These are phyloP conservation scores for Platyscapa corneri DNA, from an alignment of 1,140 invertebrate genomes.

Conservation along the genomic window DNA sequence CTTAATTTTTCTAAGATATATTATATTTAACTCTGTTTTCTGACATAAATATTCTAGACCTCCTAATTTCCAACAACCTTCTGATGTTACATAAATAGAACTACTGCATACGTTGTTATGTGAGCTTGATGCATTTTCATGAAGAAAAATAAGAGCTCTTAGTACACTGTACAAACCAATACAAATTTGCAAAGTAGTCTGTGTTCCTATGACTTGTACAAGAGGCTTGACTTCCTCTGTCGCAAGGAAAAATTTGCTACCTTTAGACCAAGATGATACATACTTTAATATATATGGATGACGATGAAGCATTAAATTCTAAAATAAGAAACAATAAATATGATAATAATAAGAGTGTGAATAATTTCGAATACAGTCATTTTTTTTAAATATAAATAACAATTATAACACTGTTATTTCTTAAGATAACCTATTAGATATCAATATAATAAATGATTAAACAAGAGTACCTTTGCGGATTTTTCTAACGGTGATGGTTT, in stretches of 20 bases:
- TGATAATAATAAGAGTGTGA: not conserved
- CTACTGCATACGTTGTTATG: constrained; percentile 88
- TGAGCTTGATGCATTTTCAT: constrained; percentile 83
- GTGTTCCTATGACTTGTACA: constrained; percentile 77
- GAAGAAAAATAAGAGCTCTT: constrained; percentile 85
- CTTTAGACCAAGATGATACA: constrained; percentile 85
- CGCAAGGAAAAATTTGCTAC: constrained; percentile 82
- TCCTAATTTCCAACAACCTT: constrained; percentile 89
- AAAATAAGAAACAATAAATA: constrained; percentile 62
- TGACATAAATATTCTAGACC: constrained; percentile 86
- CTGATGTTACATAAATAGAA: constrained; percentile 86
- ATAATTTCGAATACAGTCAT: not conserved
- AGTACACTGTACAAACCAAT: constrained; percentile 85
- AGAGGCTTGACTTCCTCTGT: constrained; percentile 86
- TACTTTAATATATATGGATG: constrained; percentile 88
- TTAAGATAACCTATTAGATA: not conserved
- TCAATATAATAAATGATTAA: not conserved
- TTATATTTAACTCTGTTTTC: constrained; percentile 79
- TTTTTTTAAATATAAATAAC: too few species aligned
- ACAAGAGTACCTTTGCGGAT: constrained; percentile 77
- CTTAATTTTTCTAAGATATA: constrained; percentile 81
- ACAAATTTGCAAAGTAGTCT: constrained; percentile 84
- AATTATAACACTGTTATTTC: not conserved
- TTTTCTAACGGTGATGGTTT: constrained; percentile 81
- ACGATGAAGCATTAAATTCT: constrained; percentile 88